Base-by-base conservation (phyloP, 2,888 invertebrate genomes). In the Hyppa rectilinea region DNA sequence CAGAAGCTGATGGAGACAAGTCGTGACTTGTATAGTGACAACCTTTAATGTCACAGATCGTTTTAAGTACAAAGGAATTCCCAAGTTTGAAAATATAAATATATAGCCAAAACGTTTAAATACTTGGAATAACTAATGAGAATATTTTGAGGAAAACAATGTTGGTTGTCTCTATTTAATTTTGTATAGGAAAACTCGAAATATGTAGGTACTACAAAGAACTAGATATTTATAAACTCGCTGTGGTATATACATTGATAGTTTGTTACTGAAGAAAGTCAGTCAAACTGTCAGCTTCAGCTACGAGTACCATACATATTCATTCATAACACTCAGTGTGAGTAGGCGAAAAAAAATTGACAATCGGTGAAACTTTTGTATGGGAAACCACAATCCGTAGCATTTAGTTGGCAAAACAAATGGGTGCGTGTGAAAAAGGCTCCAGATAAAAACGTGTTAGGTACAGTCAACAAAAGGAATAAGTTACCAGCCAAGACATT, bases 261-360 rank as follows among this genome's bases (percentile, higher is more conserved):
- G 10, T 43, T 56, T 9, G 23, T 55, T 31, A 4, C 36, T 23
- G 12, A 75, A 20, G 17, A 55, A 56, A 75, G 36, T 65, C 47
- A 43, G 55, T 31, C 55, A 75, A 49, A 56, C 71, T 56, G 71
- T 66, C 47, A 56, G 75, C 74, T 63, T 34, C 71, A 74, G 74
- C 9, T 63, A 49, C 20, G n/a, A n/a, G n/a, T n/a, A n/a, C n/a
- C n/a, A n/a, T n/a, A n/a, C 36, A 12, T 49, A 9, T 17, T 26
- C 31, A 72, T 75, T 36, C 23, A 64, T 47, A 63, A 47, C 71
- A 38, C 23, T 55, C 60, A 45, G 43, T 49, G 40, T 49, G 40
- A 47, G 38, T 34, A 55, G 14, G 6, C 34, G 12, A 74, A 55
- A 71, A 74, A 49, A 40, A 31, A 49, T 55, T n/a, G 20, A 65